Evolutionary conservation across 1,140 invertebrate species (phyloP), one percentile per base, ranked within the genome.

Genomic region (Drosophila miranda): DNA sequence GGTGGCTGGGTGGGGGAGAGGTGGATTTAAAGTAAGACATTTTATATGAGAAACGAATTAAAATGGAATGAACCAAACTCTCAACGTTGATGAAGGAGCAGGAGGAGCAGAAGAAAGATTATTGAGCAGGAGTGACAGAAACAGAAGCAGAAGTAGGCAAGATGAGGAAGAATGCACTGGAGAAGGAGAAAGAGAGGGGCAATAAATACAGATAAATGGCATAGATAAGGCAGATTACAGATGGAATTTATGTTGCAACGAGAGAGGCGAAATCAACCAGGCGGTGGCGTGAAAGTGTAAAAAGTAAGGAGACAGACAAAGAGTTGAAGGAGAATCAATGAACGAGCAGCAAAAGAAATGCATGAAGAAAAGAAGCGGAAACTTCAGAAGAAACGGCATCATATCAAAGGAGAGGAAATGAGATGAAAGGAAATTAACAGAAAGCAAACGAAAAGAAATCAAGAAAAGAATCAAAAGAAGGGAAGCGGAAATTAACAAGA

Each of bases 31-130:
- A 73, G 70, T 64, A 73, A 73, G 70, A 73, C 70, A 73, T 73
- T 73, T 73, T 64, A 73, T 73, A 73, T 73, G 70, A 73, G 69
- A 73, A 73, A 73, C 52, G 70, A 73, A 73, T 73, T 73, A 73
- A 73, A 73, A 73, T 57, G 69, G 69, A 73, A 63, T 63, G 48
- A 64, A 68, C 50, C 44, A 26, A 68, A 69, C 66, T 68, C 68
- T 69, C 66, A 69, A 44, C 63, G 62, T 49, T 69, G 66, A 43
- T 48, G 62, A 68, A 66, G 38, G 61, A 2, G n/a, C 16, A 21
- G 41, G n/a, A 4, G 45, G 0, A 5, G 16, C 0, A n/a, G 13
- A 1, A 9, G n/a, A 2, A 19, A 3, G 34, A 38, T 13, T 38
- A 38, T 38, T 3, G 1, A 34, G 30, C 8, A 34, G 30, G 8